These are phyloP conservation scores for Muricea muricata DNA, from an alignment of 92 coral and sea anemone genomes.

Conservation along the genomic window DNA sequence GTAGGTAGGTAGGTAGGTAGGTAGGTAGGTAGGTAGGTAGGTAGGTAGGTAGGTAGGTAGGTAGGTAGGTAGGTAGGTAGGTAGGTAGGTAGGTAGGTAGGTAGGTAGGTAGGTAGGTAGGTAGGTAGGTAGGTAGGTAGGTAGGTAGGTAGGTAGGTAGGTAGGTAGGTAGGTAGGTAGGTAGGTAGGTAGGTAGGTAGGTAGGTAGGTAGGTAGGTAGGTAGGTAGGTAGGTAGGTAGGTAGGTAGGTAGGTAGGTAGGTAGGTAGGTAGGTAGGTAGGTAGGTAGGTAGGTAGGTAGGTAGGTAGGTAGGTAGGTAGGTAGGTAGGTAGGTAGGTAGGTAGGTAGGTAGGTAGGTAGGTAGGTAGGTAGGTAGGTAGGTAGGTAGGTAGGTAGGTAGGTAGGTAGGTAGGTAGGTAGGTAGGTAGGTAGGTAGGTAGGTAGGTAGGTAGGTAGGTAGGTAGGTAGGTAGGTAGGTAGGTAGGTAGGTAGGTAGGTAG, in stretches of 20 bases:
- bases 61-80: constrained; percentile 29
- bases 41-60: constrained; percentile 32
- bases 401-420: neutral
- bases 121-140: constrained; percentile 29
- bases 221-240: constrained; percentile 22
- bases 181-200: constrained; percentile 32
- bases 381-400: neutral
- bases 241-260: neutral
- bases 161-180: constrained; percentile 32
- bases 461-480: neutral
- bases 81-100: constrained; percentile 30
- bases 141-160: constrained; percentile 34
- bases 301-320: neutral
- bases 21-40: constrained; percentile 32
- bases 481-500: neutral
- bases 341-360: neutral
- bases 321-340: neutral
- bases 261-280: constrained; percentile 5
- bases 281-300: constrained; percentile 12
- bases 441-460: neutral
- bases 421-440: neutral
- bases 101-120: constrained; percentile 18
- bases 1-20: constrained; percentile 31
- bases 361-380: neutral
- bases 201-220: constrained; percentile 30